These are phyloP conservation scores for Tenodera sinensis DNA, from an alignment of 2,888 invertebrate species.

Conservation along the genomic window DNA sequence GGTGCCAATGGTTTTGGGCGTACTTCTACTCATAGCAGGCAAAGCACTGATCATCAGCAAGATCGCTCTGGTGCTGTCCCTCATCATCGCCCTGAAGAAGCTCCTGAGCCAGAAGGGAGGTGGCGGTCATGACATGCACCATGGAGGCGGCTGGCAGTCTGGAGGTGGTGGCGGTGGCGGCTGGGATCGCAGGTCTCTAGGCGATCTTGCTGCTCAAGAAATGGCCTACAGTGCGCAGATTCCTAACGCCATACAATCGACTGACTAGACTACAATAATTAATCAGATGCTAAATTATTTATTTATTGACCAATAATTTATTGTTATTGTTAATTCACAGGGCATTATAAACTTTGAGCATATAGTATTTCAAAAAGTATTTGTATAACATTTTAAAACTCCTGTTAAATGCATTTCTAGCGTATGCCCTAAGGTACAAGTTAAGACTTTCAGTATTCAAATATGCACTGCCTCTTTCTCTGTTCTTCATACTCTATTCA, in stretches of 20 bases:
- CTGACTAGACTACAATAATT: not conserved
- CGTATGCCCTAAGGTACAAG: too few relatives aligned
- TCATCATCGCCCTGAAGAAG: conserved; percentile 80
- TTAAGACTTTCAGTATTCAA: too few relatives aligned
- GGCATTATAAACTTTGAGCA: not conserved
- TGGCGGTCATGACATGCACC: conserved; percentile 47
- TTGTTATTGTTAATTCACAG: not conserved
- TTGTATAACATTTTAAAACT: too few relatives aligned
- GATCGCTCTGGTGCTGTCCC: conserved; percentile 75
- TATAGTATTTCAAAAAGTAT: too few relatives aligned
- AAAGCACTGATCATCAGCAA: conserved; percentile 81
- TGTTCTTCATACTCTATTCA: too few relatives aligned
- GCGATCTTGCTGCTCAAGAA: conserved; percentile 55
- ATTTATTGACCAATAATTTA: not conserved
- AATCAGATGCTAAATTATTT: not conserved
- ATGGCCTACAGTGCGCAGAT: conserved; percentile 67
- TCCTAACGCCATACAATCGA: not conserved
- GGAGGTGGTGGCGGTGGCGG: conserved; percentile 53
- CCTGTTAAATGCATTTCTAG: too few relatives aligned
- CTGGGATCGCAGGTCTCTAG: conserved; percentile 62
- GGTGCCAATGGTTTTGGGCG: conserved; percentile 75
- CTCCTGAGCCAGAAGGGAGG: conserved; percentile 65
- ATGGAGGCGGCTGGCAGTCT: conserved; percentile 50
- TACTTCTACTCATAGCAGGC: conserved; percentile 75
- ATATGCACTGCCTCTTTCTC: too few relatives aligned